Evolutionary conservation across 2,797 vertebrate genomes (phyloP).

Genomic region (Mormyrus hasselquistii): DNA sequence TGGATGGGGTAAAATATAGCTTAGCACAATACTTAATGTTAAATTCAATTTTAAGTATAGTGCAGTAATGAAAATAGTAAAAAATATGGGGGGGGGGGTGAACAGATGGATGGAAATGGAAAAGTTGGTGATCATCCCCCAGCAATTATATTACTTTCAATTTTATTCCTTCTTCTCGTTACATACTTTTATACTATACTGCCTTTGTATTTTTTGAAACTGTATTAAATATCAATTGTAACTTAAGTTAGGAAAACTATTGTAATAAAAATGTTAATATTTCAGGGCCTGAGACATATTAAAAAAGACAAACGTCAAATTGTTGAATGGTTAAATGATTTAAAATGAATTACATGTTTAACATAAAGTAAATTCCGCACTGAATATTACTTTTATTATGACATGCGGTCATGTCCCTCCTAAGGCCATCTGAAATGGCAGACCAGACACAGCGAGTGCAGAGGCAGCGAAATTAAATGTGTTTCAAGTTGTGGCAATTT

Average conservation of each 20-base stretch:
- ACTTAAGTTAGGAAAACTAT: neutral
- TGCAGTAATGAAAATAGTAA: neutral
- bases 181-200: neutral
- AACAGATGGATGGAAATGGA: neutral
- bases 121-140: neutral
- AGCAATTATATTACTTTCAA: neutral
- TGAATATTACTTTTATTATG: neutral
- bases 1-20: neutral
- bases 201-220: neutral
- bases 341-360: neutral
- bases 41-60: neutral
- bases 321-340: neutral
- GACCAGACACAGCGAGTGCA: neutral
- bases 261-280: neutral
- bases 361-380: neutral
- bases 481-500: neutral
- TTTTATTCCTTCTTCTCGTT: neutral
- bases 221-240: neutral
- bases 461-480: neutral
- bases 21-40: neutral
- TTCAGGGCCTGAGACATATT: neutral
- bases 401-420: neutral
- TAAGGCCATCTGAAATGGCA: neutral
- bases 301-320: neutral
- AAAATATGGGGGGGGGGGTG: neutral